phyloP scores from a whole-genome alignment of 2,888 invertebrate species.

The Hirudinaria manillensis region DNA sequence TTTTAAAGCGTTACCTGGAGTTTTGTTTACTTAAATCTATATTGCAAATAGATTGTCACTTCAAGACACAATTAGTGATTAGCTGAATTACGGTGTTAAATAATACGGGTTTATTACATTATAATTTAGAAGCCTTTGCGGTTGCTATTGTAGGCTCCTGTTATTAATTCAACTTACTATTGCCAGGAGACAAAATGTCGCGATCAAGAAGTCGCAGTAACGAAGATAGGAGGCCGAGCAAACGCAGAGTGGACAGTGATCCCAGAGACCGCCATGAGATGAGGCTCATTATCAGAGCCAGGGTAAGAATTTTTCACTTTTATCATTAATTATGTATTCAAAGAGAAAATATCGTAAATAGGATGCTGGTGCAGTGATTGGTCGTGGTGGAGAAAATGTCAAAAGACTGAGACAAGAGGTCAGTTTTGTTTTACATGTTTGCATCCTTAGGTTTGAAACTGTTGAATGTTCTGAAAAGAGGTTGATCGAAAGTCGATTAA shows the following conservation, averaged over 20 bases:
- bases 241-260: conserved; percentile 13
- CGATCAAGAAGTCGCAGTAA: conserved; percentile 29
- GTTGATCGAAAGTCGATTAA: not conserved
- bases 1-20: not conserved
- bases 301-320: conserved; percentile 7
- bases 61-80: too few species aligned
- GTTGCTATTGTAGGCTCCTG: too few species aligned
- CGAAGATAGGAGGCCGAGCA: conserved; percentile 22
- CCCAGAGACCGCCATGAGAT: conserved; percentile 28
- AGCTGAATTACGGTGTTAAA: too few species aligned
- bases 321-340: not conserved
- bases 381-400: conserved; percentile 31
- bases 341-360: not conserved
- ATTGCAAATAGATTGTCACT: too few species aligned
- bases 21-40: not conserved
- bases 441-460: not conserved
- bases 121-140: too few species aligned
- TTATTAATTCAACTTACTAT: not conserved
- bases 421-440: not conserved
- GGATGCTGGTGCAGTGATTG: conserved; percentile 34
- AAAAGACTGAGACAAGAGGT: conserved; percentile 33
- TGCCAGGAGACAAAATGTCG: conserved; percentile 3
- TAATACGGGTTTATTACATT: too few species aligned
- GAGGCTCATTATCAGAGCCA: conserved; percentile 27
- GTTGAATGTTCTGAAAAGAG: not conserved